phyloP scores from a whole-genome alignment of 2,113 vertebrate species.

The Sceloporus undulatus region DNA sequence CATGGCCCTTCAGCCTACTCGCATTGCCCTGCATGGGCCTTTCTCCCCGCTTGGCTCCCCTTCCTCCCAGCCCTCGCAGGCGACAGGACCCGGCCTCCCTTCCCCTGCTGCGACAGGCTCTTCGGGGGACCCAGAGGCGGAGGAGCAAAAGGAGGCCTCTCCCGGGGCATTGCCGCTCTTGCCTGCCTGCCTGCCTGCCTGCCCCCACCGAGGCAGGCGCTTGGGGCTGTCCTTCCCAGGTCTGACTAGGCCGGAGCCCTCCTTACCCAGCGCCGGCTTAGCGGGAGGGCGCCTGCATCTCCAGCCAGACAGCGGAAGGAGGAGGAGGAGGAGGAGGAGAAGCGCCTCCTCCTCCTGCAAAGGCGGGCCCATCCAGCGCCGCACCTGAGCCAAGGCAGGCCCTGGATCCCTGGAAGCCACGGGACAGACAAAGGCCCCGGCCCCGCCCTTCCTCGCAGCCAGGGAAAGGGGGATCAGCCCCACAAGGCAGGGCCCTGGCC shows the following conservation, averaged over 20 bases:
- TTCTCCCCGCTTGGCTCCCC: too few relatives aligned
- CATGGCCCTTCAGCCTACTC: background rate
- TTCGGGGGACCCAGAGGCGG: background rate
- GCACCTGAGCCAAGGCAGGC: slow-evolving; percentile 13
- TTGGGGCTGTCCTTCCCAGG: slow-evolving; percentile 19
- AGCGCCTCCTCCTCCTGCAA: slow-evolving; percentile 37
- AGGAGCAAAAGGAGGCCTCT: slow-evolving; percentile 44
- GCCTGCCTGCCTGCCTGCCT: slow-evolving; percentile 21
- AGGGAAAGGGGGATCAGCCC: too few relatives aligned
- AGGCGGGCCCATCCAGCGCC: slow-evolving; percentile 33
- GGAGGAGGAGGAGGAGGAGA: background rate
- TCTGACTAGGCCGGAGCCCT: slow-evolving; percentile 39
- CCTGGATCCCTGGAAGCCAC: background rate
- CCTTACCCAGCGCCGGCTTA: slow-evolving; percentile 51
- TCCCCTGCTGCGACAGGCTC: background rate
- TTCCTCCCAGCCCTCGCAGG: background rate
- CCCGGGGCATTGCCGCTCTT: slow-evolving; percentile 65
- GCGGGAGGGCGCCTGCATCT: slow-evolving; percentile 43
- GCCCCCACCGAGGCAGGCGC: background rate
- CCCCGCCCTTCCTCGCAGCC: too few relatives aligned
- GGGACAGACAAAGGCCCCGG: slow-evolving; percentile 56
- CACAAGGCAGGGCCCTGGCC: background rate
- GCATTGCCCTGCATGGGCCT: background rate
- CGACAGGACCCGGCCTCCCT: too few relatives aligned
- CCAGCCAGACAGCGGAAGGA: slow-evolving; percentile 5